Conservation (phyloP, 2,113 vertebrate species). For the Xenopus laevis region DNA sequence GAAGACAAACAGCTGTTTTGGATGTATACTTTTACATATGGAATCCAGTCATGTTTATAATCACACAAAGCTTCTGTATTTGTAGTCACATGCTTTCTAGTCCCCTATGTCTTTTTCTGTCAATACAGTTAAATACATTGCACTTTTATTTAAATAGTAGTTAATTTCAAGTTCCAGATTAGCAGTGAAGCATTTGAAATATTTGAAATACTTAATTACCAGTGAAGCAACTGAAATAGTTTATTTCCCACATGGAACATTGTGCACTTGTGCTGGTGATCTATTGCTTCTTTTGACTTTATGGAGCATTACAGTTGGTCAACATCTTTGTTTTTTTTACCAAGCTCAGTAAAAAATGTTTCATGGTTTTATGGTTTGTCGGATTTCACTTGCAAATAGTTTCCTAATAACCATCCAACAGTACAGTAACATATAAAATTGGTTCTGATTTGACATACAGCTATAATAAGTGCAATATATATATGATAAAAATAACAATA, state of each 20-base stretch:
- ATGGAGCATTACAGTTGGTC: slow-evolving; percentile 29
- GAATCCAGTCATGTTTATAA: too few species aligned
- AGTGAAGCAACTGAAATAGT: slow-evolving; percentile 9
- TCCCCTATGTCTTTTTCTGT: too few species aligned
- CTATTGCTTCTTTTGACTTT: slow-evolving; percentile 33
- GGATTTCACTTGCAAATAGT: slow-evolving; percentile 17
- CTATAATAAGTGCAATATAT: not conserved
- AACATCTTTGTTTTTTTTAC: slow-evolving; percentile 34
- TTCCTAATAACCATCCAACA: not conserved
- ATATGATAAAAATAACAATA: slow-evolving; percentile 1
- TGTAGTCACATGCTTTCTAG: too few species aligned
- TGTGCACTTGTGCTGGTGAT: slow-evolving; percentile 26
- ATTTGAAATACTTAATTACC: not conserved
- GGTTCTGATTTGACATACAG: too few species aligned
- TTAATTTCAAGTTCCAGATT: too few species aligned
- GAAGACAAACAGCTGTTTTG: too few species aligned
- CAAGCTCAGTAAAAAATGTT: slow-evolving; percentile 15
- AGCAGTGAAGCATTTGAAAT: too few species aligned
- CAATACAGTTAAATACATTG: not conserved
- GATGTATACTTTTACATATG: too few species aligned
- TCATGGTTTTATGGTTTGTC: slow-evolving; percentile 29
- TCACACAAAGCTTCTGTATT: too few species aligned
- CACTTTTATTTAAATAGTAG: not conserved
- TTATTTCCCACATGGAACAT: slow-evolving; percentile 30
- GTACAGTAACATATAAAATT: not conserved